These are phyloP conservation scores for Nautilus pompilius DNA, from an alignment of 1,140 invertebrate genomes.

Conservation along the genomic window DNA sequence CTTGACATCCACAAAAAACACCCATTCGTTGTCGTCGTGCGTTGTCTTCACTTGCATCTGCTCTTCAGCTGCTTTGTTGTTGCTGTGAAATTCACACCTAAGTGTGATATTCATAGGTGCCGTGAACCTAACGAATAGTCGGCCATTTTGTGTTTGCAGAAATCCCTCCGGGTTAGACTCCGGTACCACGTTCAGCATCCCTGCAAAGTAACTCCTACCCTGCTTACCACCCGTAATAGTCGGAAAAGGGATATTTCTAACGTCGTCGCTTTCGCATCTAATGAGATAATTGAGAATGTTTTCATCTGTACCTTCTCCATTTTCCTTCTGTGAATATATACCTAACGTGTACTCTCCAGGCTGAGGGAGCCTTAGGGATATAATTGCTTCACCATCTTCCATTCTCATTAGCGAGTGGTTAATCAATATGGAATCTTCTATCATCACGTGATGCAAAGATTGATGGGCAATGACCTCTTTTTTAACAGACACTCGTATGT, in stretches of 20 bases:
- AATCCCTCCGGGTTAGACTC: slow-evolving; percentile 27
- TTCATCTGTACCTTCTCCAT: slow-evolving; percentile 34
- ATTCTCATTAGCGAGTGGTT: slow-evolving; percentile 37
- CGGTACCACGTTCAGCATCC: slow-evolving; percentile 34
- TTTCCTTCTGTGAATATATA: slow-evolving; percentile 39
- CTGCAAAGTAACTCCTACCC: slow-evolving; percentile 29
- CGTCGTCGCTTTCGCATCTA: slow-evolving; percentile 23
- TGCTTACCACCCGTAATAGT: slow-evolving; percentile 37
- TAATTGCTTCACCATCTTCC: slow-evolving; percentile 38
- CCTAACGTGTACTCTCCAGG: slow-evolving; percentile 47
- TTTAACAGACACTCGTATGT: slow-evolving; percentile 37
- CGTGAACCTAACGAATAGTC: slow-evolving; percentile 26
- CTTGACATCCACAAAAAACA: slow-evolving; percentile 41
- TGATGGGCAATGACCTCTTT: slow-evolving; percentile 38
- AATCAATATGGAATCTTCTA: slow-evolving; percentile 44
- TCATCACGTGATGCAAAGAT: slow-evolving; percentile 36
- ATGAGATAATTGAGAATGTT: slow-evolving; percentile 51
- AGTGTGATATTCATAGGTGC: slow-evolving; percentile 34
- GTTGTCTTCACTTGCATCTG: slow-evolving; percentile 22
- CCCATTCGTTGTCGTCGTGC: slow-evolving; percentile 34
- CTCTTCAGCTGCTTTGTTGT: slow-evolving; percentile 31
- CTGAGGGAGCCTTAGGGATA: slow-evolving; percentile 42
- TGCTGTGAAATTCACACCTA: slow-evolving; percentile 42
- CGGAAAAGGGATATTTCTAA: slow-evolving; percentile 36
- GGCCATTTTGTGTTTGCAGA: slow-evolving; percentile 28